Base-by-base conservation (phyloP, 2,888 invertebrate genomes). In the Disparrhopalites patrizii region DNA sequence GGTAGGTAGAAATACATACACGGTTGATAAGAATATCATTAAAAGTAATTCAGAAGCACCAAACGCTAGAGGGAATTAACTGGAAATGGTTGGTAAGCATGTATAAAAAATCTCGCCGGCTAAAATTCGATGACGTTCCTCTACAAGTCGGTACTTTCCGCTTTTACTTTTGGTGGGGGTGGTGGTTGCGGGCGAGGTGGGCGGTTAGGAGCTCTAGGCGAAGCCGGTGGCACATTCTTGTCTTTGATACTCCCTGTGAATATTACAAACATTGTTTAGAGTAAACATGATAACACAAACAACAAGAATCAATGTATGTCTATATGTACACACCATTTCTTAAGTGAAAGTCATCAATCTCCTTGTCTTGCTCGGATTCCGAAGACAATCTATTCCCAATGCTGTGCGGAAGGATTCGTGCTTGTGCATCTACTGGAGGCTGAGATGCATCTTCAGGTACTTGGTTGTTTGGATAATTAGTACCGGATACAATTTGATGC, bases 81-180 rank as follows among this genome's bases (percentile, higher is more conserved):
- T n/a, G n/a, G n/a, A n/a, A n/a, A n/a, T n/a, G n/a, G n/a, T n/a
- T n/a, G n/a, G n/a, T n/a, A n/a, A n/a, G n/a, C n/a, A n/a, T n/a
- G n/a, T n/a, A n/a, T n/a, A n/a, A n/a, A n/a, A n/a, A n/a, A n/a
- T n/a, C n/a, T n/a, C n/a, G n/a, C n/a, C n/a, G n/a, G n/a, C n/a
- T n/a, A n/a, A n/a, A n/a, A n/a, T n/a, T n/a, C n/a, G n/a, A n/a
- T n/a, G n/a, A n/a, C n/a, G n/a, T n/a, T n/a, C n/a, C n/a, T 47
- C 23, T 68, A 74, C 67, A 75, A 68, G 66, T 75, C 75, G 38
- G 75, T 75, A 63, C 75, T 75, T 60, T 75, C 75, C 25, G 66
- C 62, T 31, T 70, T 67, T 40, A 66, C 62, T 25, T 70, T 69
- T 36, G 70, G 65, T 23, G 72, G 72, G 7, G 72, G 71, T 1